phyloP scores from a whole-genome alignment of 2,797 vertebrate species.

The Lateolabrax maculatus region DNA sequence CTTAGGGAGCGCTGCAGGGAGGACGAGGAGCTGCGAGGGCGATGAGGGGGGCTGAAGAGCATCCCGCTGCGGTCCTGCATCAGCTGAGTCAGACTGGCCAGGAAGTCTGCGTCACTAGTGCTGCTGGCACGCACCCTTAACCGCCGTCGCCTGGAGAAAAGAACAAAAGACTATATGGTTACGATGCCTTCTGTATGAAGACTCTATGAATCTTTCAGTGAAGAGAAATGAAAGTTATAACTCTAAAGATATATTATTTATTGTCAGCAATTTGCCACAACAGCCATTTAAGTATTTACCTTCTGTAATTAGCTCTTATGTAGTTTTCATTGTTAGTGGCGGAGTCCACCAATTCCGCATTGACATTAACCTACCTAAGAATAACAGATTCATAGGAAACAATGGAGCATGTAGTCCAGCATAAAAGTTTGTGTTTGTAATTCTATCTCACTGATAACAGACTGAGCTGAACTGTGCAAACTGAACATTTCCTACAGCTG shows the following conservation, averaged over 20 bases:
- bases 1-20: constrained; percentile 96
- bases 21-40: constrained; percentile 91
- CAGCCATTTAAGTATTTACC: not conserved
- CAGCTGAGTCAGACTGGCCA: constrained; percentile 95
- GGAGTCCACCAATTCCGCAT: not conserved
- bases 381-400: not conserved
- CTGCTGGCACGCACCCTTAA: constrained; percentile 95
- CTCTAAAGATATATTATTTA: not conserved
- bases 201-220: not conserved
- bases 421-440: not conserved
- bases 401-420: no score
- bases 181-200: not conserved
- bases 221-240: not conserved
- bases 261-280: not conserved
- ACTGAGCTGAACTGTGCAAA: no score
- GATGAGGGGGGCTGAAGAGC: constrained; percentile 92
- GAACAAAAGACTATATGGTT: not conserved
- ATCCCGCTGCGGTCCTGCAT: constrained; percentile 91
- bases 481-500: not conserved
- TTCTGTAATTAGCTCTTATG: not conserved
- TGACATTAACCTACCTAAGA: not conserved
- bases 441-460: not conserved
- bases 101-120: constrained; percentile 95
- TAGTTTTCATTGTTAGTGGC: not conserved
- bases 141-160: constrained; percentile 88